phyloP scores from a whole-genome alignment of 2,888 invertebrate species.

The Stegophylla sp. region DNA sequence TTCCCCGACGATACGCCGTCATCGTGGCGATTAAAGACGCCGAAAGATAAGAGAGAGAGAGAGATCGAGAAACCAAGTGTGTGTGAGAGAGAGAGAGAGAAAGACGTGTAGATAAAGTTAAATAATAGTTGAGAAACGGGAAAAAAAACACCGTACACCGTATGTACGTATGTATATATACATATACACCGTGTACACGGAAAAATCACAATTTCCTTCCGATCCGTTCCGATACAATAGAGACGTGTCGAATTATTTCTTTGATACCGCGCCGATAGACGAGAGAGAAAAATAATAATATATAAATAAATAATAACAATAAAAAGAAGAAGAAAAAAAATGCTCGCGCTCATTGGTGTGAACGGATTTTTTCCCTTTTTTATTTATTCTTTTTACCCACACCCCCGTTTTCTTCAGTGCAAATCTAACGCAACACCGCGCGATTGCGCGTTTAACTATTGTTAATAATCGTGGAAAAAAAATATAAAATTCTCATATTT shows the following conservation, averaged over 20 bases:
- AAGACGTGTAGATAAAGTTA: neutral
- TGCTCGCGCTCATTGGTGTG: slow-evolving; percentile 10
- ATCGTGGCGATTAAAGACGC: neutral
- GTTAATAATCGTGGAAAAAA: slow-evolving; percentile 1
- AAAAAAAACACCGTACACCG: neutral
- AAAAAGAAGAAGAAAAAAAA: slow-evolving; percentile 1
- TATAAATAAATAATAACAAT: slow-evolving; percentile 12
- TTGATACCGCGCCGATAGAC: slow-evolving; percentile 49
- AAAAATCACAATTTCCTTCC: slow-evolving; percentile 56
- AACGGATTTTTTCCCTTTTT: slow-evolving; percentile 13
- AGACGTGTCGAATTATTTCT: slow-evolving; percentile 58
- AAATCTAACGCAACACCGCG: slow-evolving; percentile 8
- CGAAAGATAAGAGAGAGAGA: neutral
- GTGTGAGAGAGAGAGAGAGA: neutral
- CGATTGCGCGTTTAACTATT: slow-evolving; percentile 10
- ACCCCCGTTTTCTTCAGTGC: neutral
- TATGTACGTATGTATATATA: too few species aligned
- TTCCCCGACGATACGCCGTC: neutral
- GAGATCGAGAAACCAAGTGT: too few species aligned
- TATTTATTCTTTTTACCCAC: neutral
- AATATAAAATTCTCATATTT: neutral
- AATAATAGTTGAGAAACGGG: neutral
- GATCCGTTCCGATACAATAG: slow-evolving; percentile 57
- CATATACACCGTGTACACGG: neutral
- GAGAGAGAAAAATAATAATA: slow-evolving; percentile 57